These are phyloP conservation scores for Thaumetopoea pityocampa DNA, from an alignment of 1,140 invertebrate genomes.

Conservation along the genomic window DNA sequence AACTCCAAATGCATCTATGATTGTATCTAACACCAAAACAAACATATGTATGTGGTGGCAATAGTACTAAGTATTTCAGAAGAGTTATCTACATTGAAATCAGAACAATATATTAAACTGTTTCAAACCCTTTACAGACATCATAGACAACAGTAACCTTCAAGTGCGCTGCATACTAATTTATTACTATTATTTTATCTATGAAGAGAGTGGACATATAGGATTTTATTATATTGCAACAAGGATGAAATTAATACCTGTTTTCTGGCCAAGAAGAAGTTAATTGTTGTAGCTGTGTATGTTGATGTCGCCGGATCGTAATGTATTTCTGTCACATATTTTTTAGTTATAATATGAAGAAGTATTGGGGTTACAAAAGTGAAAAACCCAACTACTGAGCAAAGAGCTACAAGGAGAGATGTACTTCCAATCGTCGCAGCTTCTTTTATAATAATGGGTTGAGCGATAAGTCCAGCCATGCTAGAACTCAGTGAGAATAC, in stretches of 20 bases:
- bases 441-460: slow-evolving; percentile 84
- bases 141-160: too few relatives aligned
- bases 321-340: slow-evolving; percentile 88
- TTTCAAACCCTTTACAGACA: too few relatives aligned
- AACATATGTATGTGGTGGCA: too few relatives aligned
- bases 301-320: slow-evolving; percentile 80
- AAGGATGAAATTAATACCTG: slow-evolving; percentile 67
- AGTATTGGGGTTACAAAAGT: slow-evolving; percentile 89
- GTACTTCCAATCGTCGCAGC: slow-evolving; percentile 76
- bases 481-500: slow-evolving; percentile 88
- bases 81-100: too few relatives aligned
- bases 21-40: too few relatives aligned
- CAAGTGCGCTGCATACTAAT: too few relatives aligned
- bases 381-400: slow-evolving; percentile 84
- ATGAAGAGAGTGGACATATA: too few relatives aligned
- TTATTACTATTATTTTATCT: too few relatives aligned
- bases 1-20: too few relatives aligned
- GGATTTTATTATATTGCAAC: not conserved
- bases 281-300: slow-evolving; percentile 83
- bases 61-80: too few relatives aligned
- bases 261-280: slow-evolving; percentile 80
- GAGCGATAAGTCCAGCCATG: slow-evolving; percentile 79
- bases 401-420: slow-evolving; percentile 77
- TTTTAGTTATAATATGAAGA: slow-evolving; percentile 88
- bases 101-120: too few relatives aligned